These are phyloP conservation scores for Knipowitschia caucasica DNA, from an alignment of 2,797 vertebrate species.

Conservation along the genomic window DNA sequence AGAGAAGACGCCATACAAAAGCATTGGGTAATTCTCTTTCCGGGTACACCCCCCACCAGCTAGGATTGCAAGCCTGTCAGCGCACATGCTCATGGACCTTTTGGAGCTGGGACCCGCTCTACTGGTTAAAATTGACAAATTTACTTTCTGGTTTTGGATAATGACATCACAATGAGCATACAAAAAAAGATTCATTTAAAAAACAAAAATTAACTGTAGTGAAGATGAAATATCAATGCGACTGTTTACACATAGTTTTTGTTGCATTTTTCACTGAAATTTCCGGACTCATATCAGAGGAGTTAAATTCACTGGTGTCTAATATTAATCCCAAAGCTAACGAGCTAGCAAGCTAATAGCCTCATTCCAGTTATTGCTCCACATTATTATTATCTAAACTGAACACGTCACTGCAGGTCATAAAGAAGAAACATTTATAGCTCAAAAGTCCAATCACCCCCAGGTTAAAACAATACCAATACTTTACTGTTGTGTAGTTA, in stretches of 20 bases:
- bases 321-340: background rate
- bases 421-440: slow-evolving; percentile 21
- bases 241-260: background rate
- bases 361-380: slow-evolving; percentile 13
- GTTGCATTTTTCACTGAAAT: too few species aligned
- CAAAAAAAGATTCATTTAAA: background rate
- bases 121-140: too few species aligned
- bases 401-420: slow-evolving; percentile 30
- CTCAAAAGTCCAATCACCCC: slow-evolving; percentile 2
- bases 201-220: background rate
- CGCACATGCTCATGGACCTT: too few species aligned
- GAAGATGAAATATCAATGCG: background rate
- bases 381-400: slow-evolving; percentile 42
- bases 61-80: too few species aligned
- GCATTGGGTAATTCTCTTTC: too few species aligned
- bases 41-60: too few species aligned
- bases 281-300: background rate
- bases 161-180: too few species aligned
- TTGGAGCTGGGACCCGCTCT: too few species aligned
- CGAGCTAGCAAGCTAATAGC: slow-evolving; percentile 24
- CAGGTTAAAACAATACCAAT: background rate
- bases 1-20: too few species aligned
- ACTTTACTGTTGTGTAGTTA: background rate
- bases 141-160: too few species aligned
- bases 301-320: background rate